phyloP scores from a whole-genome alignment of 2,797 vertebrate genomes.

The Oreochromis grahami region DNA sequence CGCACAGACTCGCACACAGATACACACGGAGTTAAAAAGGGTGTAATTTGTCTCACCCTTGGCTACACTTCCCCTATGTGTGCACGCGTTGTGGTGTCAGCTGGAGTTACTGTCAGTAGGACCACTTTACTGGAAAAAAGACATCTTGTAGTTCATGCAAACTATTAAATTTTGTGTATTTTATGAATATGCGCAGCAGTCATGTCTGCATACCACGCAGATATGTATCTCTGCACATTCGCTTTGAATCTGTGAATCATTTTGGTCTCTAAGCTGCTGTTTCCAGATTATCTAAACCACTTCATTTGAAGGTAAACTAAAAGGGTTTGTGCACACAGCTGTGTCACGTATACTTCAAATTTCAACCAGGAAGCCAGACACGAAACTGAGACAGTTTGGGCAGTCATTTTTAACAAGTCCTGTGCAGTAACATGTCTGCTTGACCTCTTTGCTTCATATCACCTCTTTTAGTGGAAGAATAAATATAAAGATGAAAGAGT shows the following conservation, averaged over 20 bases:
- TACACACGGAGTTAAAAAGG: not conserved
- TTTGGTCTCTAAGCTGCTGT: not conserved
- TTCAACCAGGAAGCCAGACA: not conserved
- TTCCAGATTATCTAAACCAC: not conserved
- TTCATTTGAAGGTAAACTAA: not conserved
- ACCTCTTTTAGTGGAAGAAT: not conserved
- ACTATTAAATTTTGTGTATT: not conserved
- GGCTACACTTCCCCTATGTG: not conserved
- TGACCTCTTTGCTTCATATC: fast-evolving
- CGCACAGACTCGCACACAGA: not conserved
- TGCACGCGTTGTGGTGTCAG: slow-evolving; percentile 24
- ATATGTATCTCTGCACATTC: not conserved
- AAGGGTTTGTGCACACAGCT: not conserved
- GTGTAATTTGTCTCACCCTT: slow-evolving; percentile 18
- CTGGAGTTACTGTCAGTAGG: slow-evolving; percentile 23
- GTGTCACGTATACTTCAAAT: not conserved
- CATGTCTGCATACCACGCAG: not conserved
- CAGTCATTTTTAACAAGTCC: not conserved
- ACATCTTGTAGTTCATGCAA: not conserved
- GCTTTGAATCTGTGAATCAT: not conserved
- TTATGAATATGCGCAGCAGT: not conserved
- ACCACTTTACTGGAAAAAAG: not conserved
- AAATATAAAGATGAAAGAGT: not conserved
- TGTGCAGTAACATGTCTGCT: not conserved
- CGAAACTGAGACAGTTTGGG: not conserved